Evolutionary conservation across 2,797 vertebrate genomes (phyloP).

Genomic region (Pseudopleuronectes americanus): DNA sequence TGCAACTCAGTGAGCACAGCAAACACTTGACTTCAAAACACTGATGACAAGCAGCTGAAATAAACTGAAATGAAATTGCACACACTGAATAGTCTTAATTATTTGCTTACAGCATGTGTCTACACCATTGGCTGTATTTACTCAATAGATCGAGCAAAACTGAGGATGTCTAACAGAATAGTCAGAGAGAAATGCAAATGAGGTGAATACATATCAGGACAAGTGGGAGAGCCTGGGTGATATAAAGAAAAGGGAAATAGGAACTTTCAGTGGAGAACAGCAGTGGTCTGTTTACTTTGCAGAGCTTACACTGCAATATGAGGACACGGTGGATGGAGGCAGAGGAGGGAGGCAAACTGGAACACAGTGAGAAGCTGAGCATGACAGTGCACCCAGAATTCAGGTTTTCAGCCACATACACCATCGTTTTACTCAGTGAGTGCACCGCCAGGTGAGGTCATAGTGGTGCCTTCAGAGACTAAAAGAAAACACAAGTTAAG

Average conservation of each 20-base stretch:
- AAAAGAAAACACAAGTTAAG: background rate
- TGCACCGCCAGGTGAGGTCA: background rate
- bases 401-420: background rate
- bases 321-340: conserved; percentile 1
- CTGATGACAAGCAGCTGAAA: background rate
- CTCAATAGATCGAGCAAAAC: background rate
- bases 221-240: background rate
- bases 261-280: background rate
- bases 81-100: background rate
- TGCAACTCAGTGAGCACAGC: background rate
- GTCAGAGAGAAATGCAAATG: background rate
- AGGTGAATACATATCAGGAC: too few relatives aligned
- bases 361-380: background rate
- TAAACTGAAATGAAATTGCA: background rate
- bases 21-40: background rate
- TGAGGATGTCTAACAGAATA: background rate
- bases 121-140: background rate
- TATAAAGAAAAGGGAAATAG: background rate
- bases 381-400: background rate
- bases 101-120: background rate
- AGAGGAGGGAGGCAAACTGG: background rate
- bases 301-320: background rate
- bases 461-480: background rate
- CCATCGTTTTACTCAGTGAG: conserved; percentile 1
- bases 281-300: background rate